phyloP scores from a whole-genome alignment of 1,140 invertebrate genomes.

The Glossosoma conforme region DNA sequence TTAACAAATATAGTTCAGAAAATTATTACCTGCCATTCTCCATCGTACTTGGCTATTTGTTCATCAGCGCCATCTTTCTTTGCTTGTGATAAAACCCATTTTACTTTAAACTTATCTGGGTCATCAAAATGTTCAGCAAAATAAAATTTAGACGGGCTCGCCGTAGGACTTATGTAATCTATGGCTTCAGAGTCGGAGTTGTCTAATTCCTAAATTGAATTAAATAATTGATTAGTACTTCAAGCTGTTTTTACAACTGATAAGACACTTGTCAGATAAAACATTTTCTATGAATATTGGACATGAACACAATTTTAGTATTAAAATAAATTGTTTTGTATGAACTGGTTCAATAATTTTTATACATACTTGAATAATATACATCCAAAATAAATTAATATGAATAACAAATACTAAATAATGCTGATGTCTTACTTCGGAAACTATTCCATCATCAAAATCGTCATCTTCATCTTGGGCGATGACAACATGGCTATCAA shows the following conservation, averaged over 20 bases:
- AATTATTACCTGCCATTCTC: constrained; percentile 57
- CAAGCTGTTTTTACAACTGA: no score
- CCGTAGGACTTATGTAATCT: constrained; percentile 55
- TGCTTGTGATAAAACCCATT: constrained; percentile 85
- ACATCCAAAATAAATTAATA: no score
- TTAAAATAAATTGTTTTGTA: no score
- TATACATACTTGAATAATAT: no score
- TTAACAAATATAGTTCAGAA: no score
- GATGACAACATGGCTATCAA: constrained; percentile 8
- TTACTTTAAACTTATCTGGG: constrained; percentile 63
- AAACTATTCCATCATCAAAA: constrained; percentile 29
- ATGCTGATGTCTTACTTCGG: constrained; percentile 27
- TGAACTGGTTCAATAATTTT: no score
- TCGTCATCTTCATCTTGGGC: constrained; percentile 29
- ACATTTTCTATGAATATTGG: no score
- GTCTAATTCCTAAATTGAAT: constrained; percentile 14
- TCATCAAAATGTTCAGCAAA: constrained; percentile 89
- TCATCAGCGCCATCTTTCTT: constrained; percentile 92
- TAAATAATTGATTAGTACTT: no score
- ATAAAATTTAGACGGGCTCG: constrained; percentile 60
- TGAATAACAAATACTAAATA: no score
- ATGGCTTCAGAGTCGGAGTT: constrained; percentile 29
- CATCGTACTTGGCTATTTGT: constrained; percentile 93
- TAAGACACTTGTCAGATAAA: no score
- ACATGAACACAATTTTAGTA: no score